Percentiles rank a stretch among this genome's conserved stretches.
Evolutionary conservation across 2,113 vertebrate genomes (phyloP).

Genomic region (Ia io): DNA sequence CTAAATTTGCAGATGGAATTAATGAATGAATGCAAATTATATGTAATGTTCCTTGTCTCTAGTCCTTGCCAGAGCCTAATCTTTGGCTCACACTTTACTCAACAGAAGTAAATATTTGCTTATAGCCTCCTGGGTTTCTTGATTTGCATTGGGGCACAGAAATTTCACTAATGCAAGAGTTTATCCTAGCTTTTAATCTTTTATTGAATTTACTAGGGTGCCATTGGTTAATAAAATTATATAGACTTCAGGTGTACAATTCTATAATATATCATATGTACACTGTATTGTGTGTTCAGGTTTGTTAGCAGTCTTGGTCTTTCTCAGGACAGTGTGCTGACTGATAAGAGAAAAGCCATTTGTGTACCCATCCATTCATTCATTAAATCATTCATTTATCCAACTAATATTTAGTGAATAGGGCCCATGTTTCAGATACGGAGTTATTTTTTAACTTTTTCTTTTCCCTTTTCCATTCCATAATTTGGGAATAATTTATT

Average conservation of each 20-base stretch:
- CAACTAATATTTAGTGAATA: neutral
- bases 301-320: neutral
- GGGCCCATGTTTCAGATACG: neutral
- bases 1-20: neutral
- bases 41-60: neutral
- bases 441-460: neutral
- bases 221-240: neutral
- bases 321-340: neutral
- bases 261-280: neutral
- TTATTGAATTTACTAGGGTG: neutral
- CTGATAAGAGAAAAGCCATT: neutral
- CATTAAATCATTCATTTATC: neutral
- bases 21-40: neutral
- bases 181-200: neutral
- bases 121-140: neutral
- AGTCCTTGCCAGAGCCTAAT: neutral
- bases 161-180: neutral
- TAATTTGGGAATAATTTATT: slow-evolving; percentile 7
- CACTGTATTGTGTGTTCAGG: neutral
- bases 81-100: neutral
- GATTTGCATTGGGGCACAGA: neutral
- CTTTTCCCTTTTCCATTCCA: neutral
- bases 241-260: neutral
- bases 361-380: neutral
- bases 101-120: slow-evolving; percentile 28